A percentile compares a stretch with the other conserved stretches of the same genome.
phyloP scores from a whole-genome alignment of 1,140 invertebrate species.

The Hesperophylax magnus region DNA sequence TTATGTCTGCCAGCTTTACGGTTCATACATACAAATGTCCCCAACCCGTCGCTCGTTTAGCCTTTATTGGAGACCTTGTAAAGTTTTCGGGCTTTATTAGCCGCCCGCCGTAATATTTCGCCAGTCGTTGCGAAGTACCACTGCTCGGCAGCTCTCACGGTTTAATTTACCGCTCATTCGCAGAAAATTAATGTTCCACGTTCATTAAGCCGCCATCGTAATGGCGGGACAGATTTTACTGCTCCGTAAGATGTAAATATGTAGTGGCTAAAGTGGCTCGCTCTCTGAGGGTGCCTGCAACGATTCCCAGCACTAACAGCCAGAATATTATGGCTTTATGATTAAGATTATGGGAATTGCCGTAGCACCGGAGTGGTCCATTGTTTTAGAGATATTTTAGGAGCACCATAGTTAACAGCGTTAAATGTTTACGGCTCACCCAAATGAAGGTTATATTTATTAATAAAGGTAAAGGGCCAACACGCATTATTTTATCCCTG shows the following conservation, averaged over 20 bases:
- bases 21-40: slow-evolving; percentile 57
- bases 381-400: background rate
- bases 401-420: background rate
- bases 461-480: background rate
- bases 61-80: slow-evolving; percentile 37
- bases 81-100: slow-evolving; percentile 29
- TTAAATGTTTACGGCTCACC: background rate
- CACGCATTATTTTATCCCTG: background rate
- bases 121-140: slow-evolving; percentile 22
- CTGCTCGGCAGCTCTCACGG: slow-evolving; percentile 37
- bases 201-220: slow-evolving; percentile 44
- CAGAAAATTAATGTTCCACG: slow-evolving; percentile 55
- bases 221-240: slow-evolving; percentile 46
- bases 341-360: slow-evolving; percentile 30
- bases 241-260: slow-evolving; percentile 48
- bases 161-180: slow-evolving; percentile 53
- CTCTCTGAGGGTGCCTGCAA: background rate
- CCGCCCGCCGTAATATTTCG: slow-evolving; percentile 33
- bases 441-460: background rate
- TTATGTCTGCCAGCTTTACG: slow-evolving; percentile 52
- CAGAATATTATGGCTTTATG: slow-evolving; percentile 24
- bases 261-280: slow-evolving; percentile 14
- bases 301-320: background rate
- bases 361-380: background rate
- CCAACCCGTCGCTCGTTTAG: slow-evolving; percentile 21